Base-by-base conservation (phyloP, 2,113 vertebrate genomes). In the Hemiprocne comata region DNA sequence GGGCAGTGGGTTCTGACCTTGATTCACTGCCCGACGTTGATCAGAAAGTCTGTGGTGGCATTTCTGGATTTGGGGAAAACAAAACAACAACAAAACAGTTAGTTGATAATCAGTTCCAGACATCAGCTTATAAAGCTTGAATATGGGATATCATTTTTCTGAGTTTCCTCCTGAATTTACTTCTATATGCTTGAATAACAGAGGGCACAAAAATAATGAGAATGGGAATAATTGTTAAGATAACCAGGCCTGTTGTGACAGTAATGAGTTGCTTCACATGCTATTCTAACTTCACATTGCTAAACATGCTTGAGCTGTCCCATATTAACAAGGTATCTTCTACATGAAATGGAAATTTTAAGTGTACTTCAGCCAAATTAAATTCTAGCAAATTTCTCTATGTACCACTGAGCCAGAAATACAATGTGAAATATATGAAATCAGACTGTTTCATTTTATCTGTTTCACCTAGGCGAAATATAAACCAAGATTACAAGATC, bases 1-100 rank as follows among this genome's bases (percentile, higher is more conserved):
- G 13, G 98, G 98, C 51, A 99, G 93, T 9, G 99, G 98, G 85
- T 99, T 99, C 96, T 99, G 98, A 28, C 98, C 99, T 60, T 80
- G 95, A 44, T 96, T 97, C 73, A 99, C 96, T 33, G 98, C 98
- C 25, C 70, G 95, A 94, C 98, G 97, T 97, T 99, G 98, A 87
- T 97, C 98, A 46, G 98, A 98, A 64, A 99, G 98, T 94, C 96
- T 98, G 58, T 95, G 97, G 38, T 97, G 34, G 48, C 96, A 88
- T 93, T 97, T 98, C 98, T 98, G 64, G 5, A 50, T 95, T 86
- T 46, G 38, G 34, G 17, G 71, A 57, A 29, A 55, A 53, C 28
- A 34, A 42, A 61, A 44, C 14, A 73, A 51, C 44, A 2, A 25
- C 13, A 38, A 64, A 50, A 26, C 6, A 2, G 11, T 85, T 90